Percentiles rank a stretch among this genome's conserved stretches.
These are phyloP conservation scores for Propithecus coquereli DNA, from an alignment of 2,113 vertebrate species.

Conservation along the genomic window DNA sequence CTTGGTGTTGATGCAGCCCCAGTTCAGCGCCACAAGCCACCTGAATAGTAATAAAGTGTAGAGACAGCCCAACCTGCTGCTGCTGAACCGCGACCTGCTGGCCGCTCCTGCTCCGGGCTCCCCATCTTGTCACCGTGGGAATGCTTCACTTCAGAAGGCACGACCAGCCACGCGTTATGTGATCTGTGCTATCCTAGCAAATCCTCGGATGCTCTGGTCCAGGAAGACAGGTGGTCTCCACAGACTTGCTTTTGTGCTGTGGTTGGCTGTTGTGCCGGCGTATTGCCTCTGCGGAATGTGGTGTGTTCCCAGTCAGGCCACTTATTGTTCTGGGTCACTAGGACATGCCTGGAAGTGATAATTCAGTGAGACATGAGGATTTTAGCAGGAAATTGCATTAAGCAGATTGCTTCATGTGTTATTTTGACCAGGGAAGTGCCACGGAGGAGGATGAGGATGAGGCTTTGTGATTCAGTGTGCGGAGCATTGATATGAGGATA, in stretches of 20 bases:
- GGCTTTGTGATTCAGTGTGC: not conserved
- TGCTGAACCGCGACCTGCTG: not conserved
- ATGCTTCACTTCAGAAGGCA: not conserved
- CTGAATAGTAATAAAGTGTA: no score
- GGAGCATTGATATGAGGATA: fast-evolving
- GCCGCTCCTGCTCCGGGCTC: no score
- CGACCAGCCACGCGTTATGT: not conserved
- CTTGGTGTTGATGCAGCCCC: not conserved
- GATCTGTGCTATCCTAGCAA: not conserved
- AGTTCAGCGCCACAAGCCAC: not conserved
- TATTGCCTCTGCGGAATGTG: conserved; percentile 35
- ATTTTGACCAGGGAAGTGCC: not conserved
- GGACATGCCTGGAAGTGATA: not conserved
- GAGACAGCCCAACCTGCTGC: not conserved
- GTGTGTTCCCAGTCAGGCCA: not conserved
- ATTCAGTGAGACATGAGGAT: not conserved
- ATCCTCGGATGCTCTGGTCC: not conserved
- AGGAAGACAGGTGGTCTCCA: not conserved
- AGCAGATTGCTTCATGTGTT: not conserved
- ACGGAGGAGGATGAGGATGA: not conserved
- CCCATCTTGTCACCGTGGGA: not conserved
- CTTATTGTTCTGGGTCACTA: conserved; percentile 20
- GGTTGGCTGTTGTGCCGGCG: not conserved
- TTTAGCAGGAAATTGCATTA: conserved; percentile 24
- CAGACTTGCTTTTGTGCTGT: not conserved